These are phyloP conservation scores for Eupithecia exiguata DNA, from an alignment of 2,888 invertebrate species.

Conservation along the genomic window DNA sequence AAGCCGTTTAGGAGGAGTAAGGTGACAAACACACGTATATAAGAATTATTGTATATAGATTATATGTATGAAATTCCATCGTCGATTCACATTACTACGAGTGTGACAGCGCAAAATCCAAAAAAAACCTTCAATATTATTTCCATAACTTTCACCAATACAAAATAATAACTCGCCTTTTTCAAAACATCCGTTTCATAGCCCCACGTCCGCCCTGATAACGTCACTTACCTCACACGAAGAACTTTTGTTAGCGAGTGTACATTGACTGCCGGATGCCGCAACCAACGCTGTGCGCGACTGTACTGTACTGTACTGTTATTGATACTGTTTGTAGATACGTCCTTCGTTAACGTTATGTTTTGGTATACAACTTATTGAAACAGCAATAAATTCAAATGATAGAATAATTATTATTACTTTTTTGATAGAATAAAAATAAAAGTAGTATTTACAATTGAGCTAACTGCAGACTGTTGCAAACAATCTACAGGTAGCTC, in stretches of 20 bases:
- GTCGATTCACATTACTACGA: not conserved
- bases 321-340: not conserved
- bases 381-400: too few species aligned
- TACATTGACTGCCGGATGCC: constrained; percentile 22
- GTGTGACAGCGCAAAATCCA: not conserved
- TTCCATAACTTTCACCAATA: too few species aligned
- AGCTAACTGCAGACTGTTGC: too few species aligned
- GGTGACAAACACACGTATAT: too few species aligned
- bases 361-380: too few species aligned
- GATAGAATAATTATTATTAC: too few species aligned
- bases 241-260: constrained; percentile 51
- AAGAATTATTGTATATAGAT: too few species aligned
- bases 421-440: too few species aligned
- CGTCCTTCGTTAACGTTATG: too few species aligned
- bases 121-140: not conserved
- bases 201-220: constrained; percentile 47
- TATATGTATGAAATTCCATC: not conserved
- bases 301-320: constrained; percentile 16
- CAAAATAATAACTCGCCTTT: not conserved
- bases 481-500: too few species aligned
- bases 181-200: not conserved
- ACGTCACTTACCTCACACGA: constrained; percentile 46
- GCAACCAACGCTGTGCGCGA: constrained; percentile 23
- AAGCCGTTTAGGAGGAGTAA: too few species aligned
- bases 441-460: too few species aligned